phyloP scores from a whole-genome alignment of 92 coral and sea anemone genomes.

The Paramuricea clavata region DNA sequence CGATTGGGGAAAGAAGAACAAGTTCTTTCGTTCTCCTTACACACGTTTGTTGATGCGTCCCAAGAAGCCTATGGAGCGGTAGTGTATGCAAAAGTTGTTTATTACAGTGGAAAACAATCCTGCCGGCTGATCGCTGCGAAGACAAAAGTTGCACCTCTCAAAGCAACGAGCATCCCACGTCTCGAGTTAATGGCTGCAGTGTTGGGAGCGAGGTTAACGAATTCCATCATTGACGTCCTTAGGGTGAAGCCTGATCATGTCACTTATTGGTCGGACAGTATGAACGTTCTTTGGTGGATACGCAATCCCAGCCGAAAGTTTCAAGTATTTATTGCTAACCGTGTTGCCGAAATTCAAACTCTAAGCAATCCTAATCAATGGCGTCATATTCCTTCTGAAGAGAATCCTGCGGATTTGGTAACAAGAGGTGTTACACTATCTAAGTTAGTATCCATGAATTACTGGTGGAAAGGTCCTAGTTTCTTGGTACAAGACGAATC shows the following conservation, averaged over 20 bases:
- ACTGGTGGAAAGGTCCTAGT: conserved; percentile 28
- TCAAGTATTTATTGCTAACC: conserved; percentile 18
- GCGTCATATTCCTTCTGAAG: background rate
- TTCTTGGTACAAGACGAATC: background rate
- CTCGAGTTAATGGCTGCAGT: too few relatives aligned
- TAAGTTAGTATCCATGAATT: conserved; percentile 9
- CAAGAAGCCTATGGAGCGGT: too few relatives aligned
- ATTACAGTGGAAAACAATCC: too few relatives aligned
- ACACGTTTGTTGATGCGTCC: too few relatives aligned
- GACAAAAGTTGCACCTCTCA: too few relatives aligned
- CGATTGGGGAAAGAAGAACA: too few relatives aligned
- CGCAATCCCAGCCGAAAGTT: conserved; percentile 18
- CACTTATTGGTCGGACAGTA: conserved; percentile 20
- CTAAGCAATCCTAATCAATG: conserved; percentile 2
- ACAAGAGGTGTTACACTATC: conserved; percentile 21
- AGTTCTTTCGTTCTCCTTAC: too few relatives aligned
- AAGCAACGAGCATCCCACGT: too few relatives aligned
- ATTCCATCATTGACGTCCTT: background rate
- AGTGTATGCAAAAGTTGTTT: too few relatives aligned
- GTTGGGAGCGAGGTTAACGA: too few relatives aligned
- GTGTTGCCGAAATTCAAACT: conserved; percentile 15
- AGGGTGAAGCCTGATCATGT: conserved; percentile 20
- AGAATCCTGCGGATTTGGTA: conserved; percentile 7
- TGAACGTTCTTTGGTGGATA: conserved; percentile 39
- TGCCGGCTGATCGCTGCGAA: too few relatives aligned